A percentile compares a stretch with the other conserved stretches of the same genome.
Conservation (phyloP, 2,797 vertebrate genomes). For the Lepilemur septentrionalis region DNA sequence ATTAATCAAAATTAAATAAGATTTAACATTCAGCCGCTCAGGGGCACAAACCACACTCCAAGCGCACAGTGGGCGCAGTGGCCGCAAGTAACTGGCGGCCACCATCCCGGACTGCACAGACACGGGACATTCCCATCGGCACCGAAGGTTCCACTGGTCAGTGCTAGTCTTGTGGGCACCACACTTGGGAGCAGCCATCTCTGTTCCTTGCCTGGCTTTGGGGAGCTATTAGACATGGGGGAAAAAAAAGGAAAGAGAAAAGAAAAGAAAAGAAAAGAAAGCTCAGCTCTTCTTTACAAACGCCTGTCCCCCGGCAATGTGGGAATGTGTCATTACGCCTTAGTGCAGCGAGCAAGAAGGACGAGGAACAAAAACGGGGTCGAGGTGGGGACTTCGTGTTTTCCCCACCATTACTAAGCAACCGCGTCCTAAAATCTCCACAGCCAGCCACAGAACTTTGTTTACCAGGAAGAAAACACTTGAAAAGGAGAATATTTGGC, state of each 20-base stretch:
- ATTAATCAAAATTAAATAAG: background rate
- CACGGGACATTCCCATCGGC: rapidly evolving
- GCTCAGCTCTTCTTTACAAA: background rate
- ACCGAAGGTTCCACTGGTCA: background rate
- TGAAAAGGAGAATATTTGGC: conserved; percentile 85
- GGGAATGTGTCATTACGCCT: conserved; percentile 32
- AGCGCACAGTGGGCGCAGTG: rapidly evolving
- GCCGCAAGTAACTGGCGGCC: rapidly evolving
- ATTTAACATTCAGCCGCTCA: background rate
- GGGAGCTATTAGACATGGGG: background rate
- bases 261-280: background rate
- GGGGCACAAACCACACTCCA: background rate
- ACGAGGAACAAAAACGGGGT: background rate
- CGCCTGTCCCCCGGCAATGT: background rate
- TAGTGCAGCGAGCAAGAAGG: background rate
- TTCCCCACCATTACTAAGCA: conserved; percentile 82
- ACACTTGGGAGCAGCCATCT: background rate
- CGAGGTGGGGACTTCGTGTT: conserved; percentile 60
- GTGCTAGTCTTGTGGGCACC: rapidly evolving
- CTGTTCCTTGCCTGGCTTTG: background rate
- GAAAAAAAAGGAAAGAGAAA: background rate
- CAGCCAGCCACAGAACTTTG: conserved; percentile 80
- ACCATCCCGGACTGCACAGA: rapidly evolving
- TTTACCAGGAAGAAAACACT: conserved; percentile 87
- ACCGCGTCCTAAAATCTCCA: conserved; percentile 82